Evolutionary conservation across 2,113 vertebrate species (phyloP), one percentile per base, ranked within the genome.

Genomic region (Ahaetulla prasina): DNA sequence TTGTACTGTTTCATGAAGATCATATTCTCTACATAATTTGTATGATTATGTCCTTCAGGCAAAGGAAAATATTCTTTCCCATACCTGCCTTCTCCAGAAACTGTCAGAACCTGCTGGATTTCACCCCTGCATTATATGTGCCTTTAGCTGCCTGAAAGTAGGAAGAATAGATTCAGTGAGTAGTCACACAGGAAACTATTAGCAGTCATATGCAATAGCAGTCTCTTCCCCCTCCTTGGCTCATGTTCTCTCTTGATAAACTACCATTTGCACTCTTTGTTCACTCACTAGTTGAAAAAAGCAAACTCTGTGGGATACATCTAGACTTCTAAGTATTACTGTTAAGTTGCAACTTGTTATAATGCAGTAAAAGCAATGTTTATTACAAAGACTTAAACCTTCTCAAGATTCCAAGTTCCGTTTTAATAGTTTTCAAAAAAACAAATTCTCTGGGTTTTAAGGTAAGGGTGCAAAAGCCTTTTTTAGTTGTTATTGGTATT

Each of bases 1-100:
- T 90, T 5, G 2, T 22, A 1, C 68, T n/a, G 87, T 90, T 89
- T 93, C 91, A 89, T 93, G 94, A 90, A 50, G 92, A 93, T 94
- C 92, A 92, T 93, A 90, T 91, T 91, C 68, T 93, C 91, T 90
- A 90, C 80, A 63, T 25, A 87, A 89, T 30, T 16, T 80, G 43
- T 1, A 93, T 60, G 30, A 85, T 10, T 63, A 1, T 23, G 35
- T 86, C 3, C 43, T 90, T 11, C 27, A n/a, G 85, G 2, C 12
- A 89, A 91, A 86, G 20, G 53, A 90, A 35, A 85, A 6, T 49
- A 39, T 85, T 23, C 30, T 60, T 35, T 55, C 12, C 30, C 54
- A 3, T 53, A 68, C 30, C 47, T 25, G 52, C 20, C 18, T 91
- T 45, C 60, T 91, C 35, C 74, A 89, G 47, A n/a, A n/a, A n/a